Conservation (phyloP, 64 coral and sea anemone genomes). For the Actinia tenebrosa region DNA sequence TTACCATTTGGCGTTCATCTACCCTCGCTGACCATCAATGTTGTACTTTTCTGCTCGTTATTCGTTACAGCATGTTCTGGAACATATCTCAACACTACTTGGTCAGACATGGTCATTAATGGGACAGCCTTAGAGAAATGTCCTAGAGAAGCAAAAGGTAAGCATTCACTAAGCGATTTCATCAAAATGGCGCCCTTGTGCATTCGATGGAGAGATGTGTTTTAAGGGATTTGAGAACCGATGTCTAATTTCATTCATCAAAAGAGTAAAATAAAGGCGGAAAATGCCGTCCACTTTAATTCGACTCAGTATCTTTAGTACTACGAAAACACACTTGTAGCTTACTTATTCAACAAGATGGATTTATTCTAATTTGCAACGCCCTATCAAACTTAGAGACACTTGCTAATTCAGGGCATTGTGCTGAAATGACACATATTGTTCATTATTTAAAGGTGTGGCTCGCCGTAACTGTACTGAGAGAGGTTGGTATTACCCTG, state of each 20-base stretch:
- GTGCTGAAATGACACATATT: too few relatives aligned
- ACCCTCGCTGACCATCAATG: not conserved
- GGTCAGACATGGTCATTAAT: slow-evolving; percentile 26
- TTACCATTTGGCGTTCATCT: not conserved
- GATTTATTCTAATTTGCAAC: too few relatives aligned
- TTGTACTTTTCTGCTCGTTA: not conserved
- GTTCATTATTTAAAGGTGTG: slow-evolving; percentile 30
- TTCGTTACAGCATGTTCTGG: slow-evolving; percentile 24
- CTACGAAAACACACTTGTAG: too few relatives aligned
- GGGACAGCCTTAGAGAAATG: slow-evolving; percentile 18
- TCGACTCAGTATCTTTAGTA: too few relatives aligned
- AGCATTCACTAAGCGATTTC: not conserved
- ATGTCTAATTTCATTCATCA: too few relatives aligned
- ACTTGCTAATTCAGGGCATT: too few relatives aligned
- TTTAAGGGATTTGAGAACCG: too few relatives aligned
- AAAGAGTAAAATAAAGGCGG: too few relatives aligned
- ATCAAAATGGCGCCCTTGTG: not conserved
- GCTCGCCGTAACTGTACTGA: slow-evolving; percentile 36
- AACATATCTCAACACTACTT: slow-evolving; percentile 35
- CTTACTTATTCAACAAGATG: too few relatives aligned
- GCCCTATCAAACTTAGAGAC: too few relatives aligned
- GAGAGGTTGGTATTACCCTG: slow-evolving; percentile 38
- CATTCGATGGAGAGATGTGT: too few relatives aligned
- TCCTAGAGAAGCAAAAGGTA: slow-evolving; percentile 50
- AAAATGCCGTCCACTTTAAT: too few relatives aligned